Conservation (phyloP, 2,888 invertebrate genomes). For the Plebejus melissa region DNA sequence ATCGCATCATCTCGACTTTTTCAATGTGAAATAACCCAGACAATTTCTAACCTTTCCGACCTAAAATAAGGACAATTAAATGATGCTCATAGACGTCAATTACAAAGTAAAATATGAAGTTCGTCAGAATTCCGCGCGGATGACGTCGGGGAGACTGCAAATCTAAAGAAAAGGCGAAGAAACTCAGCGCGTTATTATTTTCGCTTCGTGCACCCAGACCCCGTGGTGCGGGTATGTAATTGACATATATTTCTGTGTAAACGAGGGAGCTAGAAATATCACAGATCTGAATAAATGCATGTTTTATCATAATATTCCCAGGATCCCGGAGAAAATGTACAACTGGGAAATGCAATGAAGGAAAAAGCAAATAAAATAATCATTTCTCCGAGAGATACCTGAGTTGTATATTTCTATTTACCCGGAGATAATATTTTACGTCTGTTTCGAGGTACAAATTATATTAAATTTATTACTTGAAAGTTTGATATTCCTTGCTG, state of each 20-base stretch:
- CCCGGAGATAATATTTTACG: slow-evolving; percentile 21
- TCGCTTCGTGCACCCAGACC: slow-evolving; percentile 51
- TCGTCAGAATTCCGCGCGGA: neutral
- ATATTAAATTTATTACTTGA: slow-evolving; percentile 3
- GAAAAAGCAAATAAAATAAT: slow-evolving; percentile 26
- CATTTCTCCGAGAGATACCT: slow-evolving; percentile 23
- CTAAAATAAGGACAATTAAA: neutral
- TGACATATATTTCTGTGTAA: slow-evolving; percentile 44
- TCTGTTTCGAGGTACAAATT: slow-evolving; percentile 11
- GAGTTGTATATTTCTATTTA: slow-evolving; percentile 20
- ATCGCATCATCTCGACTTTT: too few species aligned
- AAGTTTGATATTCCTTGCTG: slow-evolving; percentile 7
- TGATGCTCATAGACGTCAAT: neutral
- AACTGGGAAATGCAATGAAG: slow-evolving; percentile 25
- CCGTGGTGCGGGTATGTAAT: slow-evolving; percentile 46
- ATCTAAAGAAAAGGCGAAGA: slow-evolving; percentile 62
- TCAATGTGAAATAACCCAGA: too few species aligned
- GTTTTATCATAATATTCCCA: slow-evolving; percentile 21
- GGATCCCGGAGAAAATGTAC: slow-evolving; percentile 3
- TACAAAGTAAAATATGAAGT: neutral
- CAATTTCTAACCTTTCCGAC: neutral
- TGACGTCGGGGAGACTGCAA: neutral
- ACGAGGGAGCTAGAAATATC: slow-evolving; percentile 34
- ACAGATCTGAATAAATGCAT: slow-evolving; percentile 29
- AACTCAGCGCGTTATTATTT: slow-evolving; percentile 53